phyloP scores from a whole-genome alignment of 2,888 invertebrate genomes.

The Elysia crispata region DNA sequence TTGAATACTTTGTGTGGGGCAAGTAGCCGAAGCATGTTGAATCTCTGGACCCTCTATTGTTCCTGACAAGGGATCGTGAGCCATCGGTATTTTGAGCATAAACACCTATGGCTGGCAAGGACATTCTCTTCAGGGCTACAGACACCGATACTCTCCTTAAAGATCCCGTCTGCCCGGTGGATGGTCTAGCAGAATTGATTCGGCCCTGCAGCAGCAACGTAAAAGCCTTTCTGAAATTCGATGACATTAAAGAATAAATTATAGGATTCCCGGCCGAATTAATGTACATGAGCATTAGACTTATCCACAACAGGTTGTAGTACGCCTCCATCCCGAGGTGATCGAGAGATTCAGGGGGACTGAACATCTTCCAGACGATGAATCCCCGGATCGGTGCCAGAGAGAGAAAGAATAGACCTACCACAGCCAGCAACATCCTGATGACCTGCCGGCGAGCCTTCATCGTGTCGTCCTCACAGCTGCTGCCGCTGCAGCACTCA shows the following conservation, averaged over 20 bases:
- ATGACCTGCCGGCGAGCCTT: constrained; percentile 64
- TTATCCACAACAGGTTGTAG: constrained; percentile 90
- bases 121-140: constrained; percentile 41
- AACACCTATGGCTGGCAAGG: constrained; percentile 19
- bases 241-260: constrained; percentile 93
- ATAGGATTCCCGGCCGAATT: constrained; percentile 95
- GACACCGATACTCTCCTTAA: constrained; percentile 30
- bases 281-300: constrained; percentile 87
- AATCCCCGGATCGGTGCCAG: constrained; percentile 92
- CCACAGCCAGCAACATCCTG: constrained; percentile 62
- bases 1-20: too few relatives aligned
- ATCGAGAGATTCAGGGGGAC: constrained; percentile 83
- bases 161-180: constrained; percentile 21
- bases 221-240: constrained; percentile 86
- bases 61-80: too few relatives aligned
- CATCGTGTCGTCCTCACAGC: constrained; percentile 20
- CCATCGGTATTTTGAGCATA: not conserved
- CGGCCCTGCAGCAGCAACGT: constrained; percentile 49
- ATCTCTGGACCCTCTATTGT: too few relatives aligned
- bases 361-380: constrained; percentile 85
- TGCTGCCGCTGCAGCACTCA: constrained; percentile 4
- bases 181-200: constrained; percentile 20
- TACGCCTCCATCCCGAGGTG: constrained; percentile 88
- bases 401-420: constrained; percentile 90
- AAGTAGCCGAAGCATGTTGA: too few relatives aligned